Evolutionary conservation across 2,113 vertebrate genomes (phyloP), one percentile per base, ranked within the genome.

Genomic region (Hydrolagus affinis): DNA sequence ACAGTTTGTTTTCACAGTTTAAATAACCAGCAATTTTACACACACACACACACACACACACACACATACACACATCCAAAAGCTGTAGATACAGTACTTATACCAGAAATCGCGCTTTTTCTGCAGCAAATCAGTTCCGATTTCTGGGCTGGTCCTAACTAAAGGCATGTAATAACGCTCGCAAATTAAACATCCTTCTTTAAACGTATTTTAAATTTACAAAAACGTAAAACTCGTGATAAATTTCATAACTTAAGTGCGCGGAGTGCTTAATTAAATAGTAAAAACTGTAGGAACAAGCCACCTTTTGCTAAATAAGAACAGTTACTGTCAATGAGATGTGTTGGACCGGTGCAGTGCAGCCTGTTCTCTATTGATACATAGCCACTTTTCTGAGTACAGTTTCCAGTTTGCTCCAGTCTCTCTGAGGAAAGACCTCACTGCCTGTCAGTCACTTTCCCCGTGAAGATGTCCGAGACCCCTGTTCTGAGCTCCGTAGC

Each of bases 171-270:
- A 66, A 32, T 28, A 7, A 21, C 9, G 4, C 78, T 83, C 25
- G 11, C 44, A 30, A 32, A 83, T 83, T 32, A 83, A 62, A 44
- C 15, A 68, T 66, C 17, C 62, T 66, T 32, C 62, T 89, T 86
- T 87, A 89, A 90, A 90, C 85, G 87, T 90, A 92, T 92, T 89
- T 89, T 87, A 91, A 92, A 3, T 86, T 86, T 91, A 91, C 78
- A 83, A 93, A 93, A 93, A 93, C 92, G 92, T 91, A 91, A 92
- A 91, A 91, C 93, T 88, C 91, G 32, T 91, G 89, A 92, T 89
- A 89, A 93, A 32, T 86, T 90, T 91, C 90, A 94, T 94, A 94
- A 94, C 92, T 95, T 94, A 95, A 94, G 91, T 93, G 91, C 93
- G 93, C 87, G 87, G 25, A 93, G 90, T 90, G 91, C 93, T 90